Conservation (phyloP, 2,797 vertebrate species). For the Cyclura pinguis region DNA sequence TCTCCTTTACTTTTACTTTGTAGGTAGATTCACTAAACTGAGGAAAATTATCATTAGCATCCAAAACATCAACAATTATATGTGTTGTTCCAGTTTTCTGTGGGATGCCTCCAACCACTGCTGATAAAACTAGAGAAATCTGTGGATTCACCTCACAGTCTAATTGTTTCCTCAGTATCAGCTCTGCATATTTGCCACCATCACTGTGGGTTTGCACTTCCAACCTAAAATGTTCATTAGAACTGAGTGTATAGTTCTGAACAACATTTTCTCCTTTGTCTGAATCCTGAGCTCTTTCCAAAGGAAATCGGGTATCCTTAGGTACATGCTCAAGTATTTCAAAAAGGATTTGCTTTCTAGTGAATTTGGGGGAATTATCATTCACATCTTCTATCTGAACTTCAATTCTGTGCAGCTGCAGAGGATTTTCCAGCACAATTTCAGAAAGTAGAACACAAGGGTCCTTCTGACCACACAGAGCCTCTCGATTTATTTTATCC, state of each 20-base stretch:
- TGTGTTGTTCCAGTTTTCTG: not conserved
- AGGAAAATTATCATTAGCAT: not conserved
- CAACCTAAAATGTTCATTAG: slow-evolving; percentile 14
- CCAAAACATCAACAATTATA: slow-evolving; percentile 10
- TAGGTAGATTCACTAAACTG: slow-evolving; percentile 10
- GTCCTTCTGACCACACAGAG: slow-evolving; percentile 73
- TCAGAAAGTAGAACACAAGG: slow-evolving; percentile 81
- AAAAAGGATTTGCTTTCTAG: slow-evolving; percentile 24
- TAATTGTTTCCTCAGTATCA: slow-evolving; percentile 9
- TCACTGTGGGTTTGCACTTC: slow-evolving; percentile 10
- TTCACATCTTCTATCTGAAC: slow-evolving; percentile 50
- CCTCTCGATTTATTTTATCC: slow-evolving; percentile 82
- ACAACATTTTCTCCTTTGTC: slow-evolving; percentile 27
- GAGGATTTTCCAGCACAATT: slow-evolving; percentile 82
- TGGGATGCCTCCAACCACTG: slow-evolving; percentile 18
- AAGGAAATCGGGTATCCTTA: not conserved
- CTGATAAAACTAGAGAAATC: not conserved
- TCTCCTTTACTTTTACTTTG: slow-evolving; percentile 6
- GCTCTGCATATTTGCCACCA: slow-evolving; percentile 10
- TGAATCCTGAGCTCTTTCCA: not conserved
- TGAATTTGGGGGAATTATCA: slow-evolving; percentile 57
- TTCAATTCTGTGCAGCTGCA: slow-evolving; percentile 43
- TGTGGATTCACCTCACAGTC: slow-evolving; percentile 3
- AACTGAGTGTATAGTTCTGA: slow-evolving; percentile 18
- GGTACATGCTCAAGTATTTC: slow-evolving; percentile 24